These are phyloP conservation scores for Hiodon alosoides DNA, from an alignment of 2,113 vertebrate species.

Conservation along the genomic window DNA sequence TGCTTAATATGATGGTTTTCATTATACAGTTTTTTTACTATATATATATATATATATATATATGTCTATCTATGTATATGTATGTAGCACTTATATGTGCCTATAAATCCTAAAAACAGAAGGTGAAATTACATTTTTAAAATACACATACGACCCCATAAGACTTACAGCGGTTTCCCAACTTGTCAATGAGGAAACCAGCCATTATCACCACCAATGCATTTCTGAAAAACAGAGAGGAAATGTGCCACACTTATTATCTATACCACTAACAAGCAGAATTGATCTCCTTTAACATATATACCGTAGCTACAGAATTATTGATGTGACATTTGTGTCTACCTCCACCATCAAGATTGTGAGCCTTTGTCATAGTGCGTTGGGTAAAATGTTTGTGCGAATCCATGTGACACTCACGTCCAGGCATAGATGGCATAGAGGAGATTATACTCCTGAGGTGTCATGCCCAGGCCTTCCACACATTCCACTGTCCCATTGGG, in stretches of 20 bases:
- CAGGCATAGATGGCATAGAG: slow-evolving; percentile 71
- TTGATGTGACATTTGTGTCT: too few species aligned
- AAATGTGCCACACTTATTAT: not conserved
- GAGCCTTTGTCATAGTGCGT: not conserved
- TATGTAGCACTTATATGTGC: too few species aligned
- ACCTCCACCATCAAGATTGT: not conserved
- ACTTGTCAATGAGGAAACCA: slow-evolving; percentile 74
- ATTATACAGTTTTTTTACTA: too few species aligned
- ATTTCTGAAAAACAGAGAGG: slow-evolving; percentile 54
- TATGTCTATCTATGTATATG: too few species aligned
- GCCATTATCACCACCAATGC: slow-evolving; percentile 69
- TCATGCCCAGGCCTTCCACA: slow-evolving; percentile 71
- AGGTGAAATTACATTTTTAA: not conserved
- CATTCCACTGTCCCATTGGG: slow-evolving; percentile 53
- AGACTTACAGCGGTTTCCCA: slow-evolving; percentile 72
- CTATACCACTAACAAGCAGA: not conserved
- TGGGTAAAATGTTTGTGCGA: not conserved
- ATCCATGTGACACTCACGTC: slow-evolving; percentile 52
- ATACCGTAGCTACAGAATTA: not conserved
- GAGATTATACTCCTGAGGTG: slow-evolving; percentile 71
- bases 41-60: too few species aligned
- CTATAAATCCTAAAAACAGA: too few species aligned
- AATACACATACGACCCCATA: not conserved
- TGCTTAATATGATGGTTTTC: too few species aligned
- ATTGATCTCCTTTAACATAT: not conserved